These are phyloP conservation scores for Caenorhabditis becei DNA, from an alignment of 2,888 invertebrate species.

Conservation along the genomic window DNA sequence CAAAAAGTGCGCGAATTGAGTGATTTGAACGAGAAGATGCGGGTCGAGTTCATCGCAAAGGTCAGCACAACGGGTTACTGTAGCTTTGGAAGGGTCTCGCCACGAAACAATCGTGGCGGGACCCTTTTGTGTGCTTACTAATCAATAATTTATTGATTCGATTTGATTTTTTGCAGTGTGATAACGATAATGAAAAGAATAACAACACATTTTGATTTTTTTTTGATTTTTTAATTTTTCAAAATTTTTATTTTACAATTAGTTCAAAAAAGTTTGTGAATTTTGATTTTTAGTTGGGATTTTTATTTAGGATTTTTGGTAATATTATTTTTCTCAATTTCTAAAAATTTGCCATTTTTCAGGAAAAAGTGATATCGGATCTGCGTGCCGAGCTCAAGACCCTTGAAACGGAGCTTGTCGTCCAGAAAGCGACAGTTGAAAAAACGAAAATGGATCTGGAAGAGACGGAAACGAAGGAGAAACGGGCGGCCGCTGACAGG, in stretches of 20 bases:
- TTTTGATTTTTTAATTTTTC: too few species aligned
- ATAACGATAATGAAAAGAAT: too few species aligned
- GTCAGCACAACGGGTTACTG: too few species aligned
- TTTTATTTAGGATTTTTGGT: neutral
- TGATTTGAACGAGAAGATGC: conserved; percentile 69
- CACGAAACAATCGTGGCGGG: too few species aligned
- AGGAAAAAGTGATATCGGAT: conserved; percentile 67
- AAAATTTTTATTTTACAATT: too few species aligned
- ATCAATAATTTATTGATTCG: too few species aligned
- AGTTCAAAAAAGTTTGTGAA: too few species aligned
- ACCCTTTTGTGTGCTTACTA: too few species aligned
- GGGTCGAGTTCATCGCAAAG: conserved; percentile 71
- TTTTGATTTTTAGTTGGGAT: neutral
- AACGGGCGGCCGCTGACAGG: conserved; percentile 47
- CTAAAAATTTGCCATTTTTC: conserved; percentile 10
- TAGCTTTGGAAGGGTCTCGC: too few species aligned
- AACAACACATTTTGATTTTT: too few species aligned
- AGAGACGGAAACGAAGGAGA: conserved; percentile 43
- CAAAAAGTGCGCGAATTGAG: conserved; percentile 64
- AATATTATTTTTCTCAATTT: conserved; percentile 19
- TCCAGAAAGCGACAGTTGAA: conserved; percentile 49
- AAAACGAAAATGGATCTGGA: conserved; percentile 50
- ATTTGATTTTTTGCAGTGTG: too few species aligned
- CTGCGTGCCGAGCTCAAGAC: conserved; percentile 55
- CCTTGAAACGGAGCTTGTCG: conserved; percentile 21